These are phyloP conservation scores for Lasioglossum marginatum DNA, from an alignment of 2,888 invertebrate genomes.

Conservation along the genomic window DNA sequence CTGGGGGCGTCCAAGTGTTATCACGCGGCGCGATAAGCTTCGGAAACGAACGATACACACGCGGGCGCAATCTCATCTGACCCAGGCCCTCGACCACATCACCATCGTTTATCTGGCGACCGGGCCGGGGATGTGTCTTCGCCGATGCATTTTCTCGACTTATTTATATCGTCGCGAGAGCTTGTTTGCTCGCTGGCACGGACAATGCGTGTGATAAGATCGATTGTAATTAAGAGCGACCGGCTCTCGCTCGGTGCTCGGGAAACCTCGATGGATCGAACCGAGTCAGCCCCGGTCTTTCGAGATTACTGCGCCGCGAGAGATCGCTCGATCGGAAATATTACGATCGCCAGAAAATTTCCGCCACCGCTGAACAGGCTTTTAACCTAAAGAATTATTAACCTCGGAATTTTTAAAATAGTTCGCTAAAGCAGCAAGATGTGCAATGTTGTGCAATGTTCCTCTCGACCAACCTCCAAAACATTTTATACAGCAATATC, in stretches of 20 bases:
- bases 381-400: background rate
- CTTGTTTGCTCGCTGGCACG: constrained; percentile 19
- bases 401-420: background rate
- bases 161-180: constrained; percentile 33
- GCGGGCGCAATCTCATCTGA: constrained; percentile 81
- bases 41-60: constrained; percentile 75
- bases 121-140: constrained; percentile 16
- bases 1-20: constrained; percentile 84
- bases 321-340: constrained; percentile 3
- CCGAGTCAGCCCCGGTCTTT: background rate
- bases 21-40: constrained; percentile 76
- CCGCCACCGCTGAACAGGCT: background rate
- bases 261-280: constrained; percentile 8
- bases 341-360: background rate
- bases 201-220: constrained; percentile 23
- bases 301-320: background rate
- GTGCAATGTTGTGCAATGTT: too few species aligned
- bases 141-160: constrained; percentile 33
- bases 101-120: constrained; percentile 57
- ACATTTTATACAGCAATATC: too few species aligned
- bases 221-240: constrained; percentile 38
- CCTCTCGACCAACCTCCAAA: too few species aligned
- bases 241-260: constrained; percentile 5
- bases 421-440: too few species aligned
- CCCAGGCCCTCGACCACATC: constrained; percentile 74